Evolutionary conservation across 2,888 invertebrate genomes (phyloP).

Genomic region (Aplocera efformata): DNA sequence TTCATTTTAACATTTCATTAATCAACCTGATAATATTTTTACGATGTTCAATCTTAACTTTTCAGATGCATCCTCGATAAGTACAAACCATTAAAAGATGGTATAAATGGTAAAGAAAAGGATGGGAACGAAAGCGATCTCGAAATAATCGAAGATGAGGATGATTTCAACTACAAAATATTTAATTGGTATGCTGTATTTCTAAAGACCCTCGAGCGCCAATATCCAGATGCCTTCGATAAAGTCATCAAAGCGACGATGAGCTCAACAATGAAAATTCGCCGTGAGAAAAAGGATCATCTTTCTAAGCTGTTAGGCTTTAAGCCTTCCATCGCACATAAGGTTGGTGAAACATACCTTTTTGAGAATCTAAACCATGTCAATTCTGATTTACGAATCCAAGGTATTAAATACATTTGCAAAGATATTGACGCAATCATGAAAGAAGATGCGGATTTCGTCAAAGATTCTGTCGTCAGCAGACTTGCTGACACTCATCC

Average conservation of each 20-base stretch:
- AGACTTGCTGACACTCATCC: slow-evolving; percentile 85
- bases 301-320: slow-evolving; percentile 73
- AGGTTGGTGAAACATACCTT: slow-evolving; percentile 74
- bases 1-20: neutral
- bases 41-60: slow-evolving; percentile 23
- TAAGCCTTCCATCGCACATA: slow-evolving; percentile 77
- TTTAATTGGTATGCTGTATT: slow-evolving; percentile 78
- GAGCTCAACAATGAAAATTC: slow-evolving; percentile 51
- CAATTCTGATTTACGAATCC: slow-evolving; percentile 82
- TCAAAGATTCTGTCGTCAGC: slow-evolving; percentile 82
- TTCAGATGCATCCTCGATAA: slow-evolving; percentile 73
- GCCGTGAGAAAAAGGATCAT: slow-evolving; percentile 48
- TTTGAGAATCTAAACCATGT: slow-evolving; percentile 88
- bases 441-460: slow-evolving; percentile 78
- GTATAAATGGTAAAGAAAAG: slow-evolving; percentile 22
- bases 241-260: slow-evolving; percentile 81
- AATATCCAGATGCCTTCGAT: slow-evolving; percentile 87
- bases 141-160: slow-evolving; percentile 66
- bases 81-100: slow-evolving; percentile 32
- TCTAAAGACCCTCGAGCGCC: slow-evolving; percentile 82
- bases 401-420: slow-evolving; percentile 84
- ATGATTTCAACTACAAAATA: slow-evolving; percentile 53
- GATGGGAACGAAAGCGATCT: slow-evolving; percentile 64
- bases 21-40: neutral
- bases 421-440: slow-evolving; percentile 72